Conservation (phyloP, 1,140 invertebrate species). For the Mylabris phalerata region DNA sequence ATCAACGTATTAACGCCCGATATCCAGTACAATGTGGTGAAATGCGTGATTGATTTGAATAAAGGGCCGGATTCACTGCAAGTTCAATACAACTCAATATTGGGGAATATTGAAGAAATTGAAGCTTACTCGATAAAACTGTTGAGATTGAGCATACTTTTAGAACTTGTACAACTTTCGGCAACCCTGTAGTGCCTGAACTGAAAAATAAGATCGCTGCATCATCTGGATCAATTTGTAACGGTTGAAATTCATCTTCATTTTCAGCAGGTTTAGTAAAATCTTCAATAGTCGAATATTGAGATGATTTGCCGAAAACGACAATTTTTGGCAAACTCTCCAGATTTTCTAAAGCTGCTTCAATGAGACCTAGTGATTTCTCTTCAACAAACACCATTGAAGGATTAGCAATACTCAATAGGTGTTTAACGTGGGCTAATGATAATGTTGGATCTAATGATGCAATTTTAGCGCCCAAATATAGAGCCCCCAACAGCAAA, state of each 20-base stretch:
- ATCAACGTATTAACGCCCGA: not conserved
- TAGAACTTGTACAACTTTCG: conserved; percentile 65
- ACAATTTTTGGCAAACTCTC: conserved; percentile 19
- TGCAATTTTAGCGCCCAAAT: conserved; percentile 1
- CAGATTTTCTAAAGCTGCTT: conserved; percentile 2
- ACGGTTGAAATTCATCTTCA: conserved; percentile 30
- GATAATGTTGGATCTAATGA: conserved; percentile 27
- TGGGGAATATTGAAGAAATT: too few relatives aligned
- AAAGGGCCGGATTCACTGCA: too few relatives aligned
- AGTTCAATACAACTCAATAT: too few relatives aligned
- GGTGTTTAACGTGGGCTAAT: conserved; percentile 16
- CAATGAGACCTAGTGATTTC: conserved; percentile 15
- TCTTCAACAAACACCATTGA: conserved; percentile 30
- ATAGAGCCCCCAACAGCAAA: not conserved
- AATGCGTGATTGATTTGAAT: not conserved
- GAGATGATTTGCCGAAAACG: conserved; percentile 12
- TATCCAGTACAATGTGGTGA: conserved; percentile 6
- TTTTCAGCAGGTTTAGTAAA: too few relatives aligned
- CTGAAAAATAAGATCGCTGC: conserved; percentile 44
- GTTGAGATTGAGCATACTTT: not conserved
- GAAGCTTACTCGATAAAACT: too few relatives aligned
- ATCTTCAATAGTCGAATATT: conserved; percentile 15
- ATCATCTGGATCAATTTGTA: conserved; percentile 18
- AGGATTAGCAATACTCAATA: conserved; percentile 24
- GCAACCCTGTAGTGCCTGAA: conserved; percentile 67